Evolutionary conservation across 2,888 invertebrate genomes (phyloP), one percentile per base, ranked within the genome.

Genomic region (Synanthedon myopaeformis): DNA sequence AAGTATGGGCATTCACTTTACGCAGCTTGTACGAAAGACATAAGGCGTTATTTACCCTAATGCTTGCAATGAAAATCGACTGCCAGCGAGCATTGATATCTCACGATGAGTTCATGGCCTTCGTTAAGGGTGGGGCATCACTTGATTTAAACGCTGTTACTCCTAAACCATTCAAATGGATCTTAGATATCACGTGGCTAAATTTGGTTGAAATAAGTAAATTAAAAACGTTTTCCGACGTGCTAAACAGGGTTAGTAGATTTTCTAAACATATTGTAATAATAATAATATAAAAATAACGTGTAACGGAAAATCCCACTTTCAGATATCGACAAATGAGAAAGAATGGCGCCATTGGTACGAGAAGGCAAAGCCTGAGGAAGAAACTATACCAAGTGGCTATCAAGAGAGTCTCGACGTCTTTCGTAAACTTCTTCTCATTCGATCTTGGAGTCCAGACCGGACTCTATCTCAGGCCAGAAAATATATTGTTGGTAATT

Each of bases 81-180:
- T 92, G 95, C 60, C 93, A 96, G 62, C 91, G 92, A 50, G 92
- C 91, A 0, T 85, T 90, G 45, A 94, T 98, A 58, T 93, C 93
- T 0, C 95, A 96, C 64, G 94, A 95, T 51, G 98, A 98, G 79
- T 98, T 98, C 74, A 93, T 95, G 90, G 93, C 95, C 0, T 96
- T 98, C 64, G 97, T 98, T 55, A 98, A 98, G 86, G 98, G 97
- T 42, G 98, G 98, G 1, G 98, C 98, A 10, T 97, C 97, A 0
- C 79, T 98, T 56, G 97, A 98, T 76, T 83, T 98, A 53, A 97
- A 97, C 78, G 96, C 96, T 3, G 97, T 97, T 0, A 89, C 92
- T 2, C 96, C 96, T 0, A 98, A 98, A 79, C 97, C 97, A 0
- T 96, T 96, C 69, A 91, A 92, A 64, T 98, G 98, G 98, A 96